Evolutionary conservation across 2,797 vertebrate species (phyloP).

Genomic region (Sandelia bainsii): DNA sequence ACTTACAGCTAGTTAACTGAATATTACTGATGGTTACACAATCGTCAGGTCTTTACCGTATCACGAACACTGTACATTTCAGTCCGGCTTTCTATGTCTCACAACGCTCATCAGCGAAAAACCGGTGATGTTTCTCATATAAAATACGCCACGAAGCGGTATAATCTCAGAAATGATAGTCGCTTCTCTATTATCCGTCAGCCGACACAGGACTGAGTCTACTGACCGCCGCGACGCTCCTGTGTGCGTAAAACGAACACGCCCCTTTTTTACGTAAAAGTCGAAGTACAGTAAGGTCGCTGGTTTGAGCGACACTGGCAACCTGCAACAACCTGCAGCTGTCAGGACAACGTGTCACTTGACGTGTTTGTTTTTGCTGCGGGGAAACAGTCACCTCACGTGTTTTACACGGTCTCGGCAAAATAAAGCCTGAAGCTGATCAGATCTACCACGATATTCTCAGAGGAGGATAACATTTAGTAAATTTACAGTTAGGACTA

Average conservation of each 20-base stretch:
- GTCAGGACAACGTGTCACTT: too few relatives aligned
- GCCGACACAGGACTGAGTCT: conserved; percentile 1
- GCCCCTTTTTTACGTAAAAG: conserved; percentile 40
- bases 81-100: neutral
- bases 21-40: neutral
- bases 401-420: neutral
- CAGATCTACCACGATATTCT: too few relatives aligned
- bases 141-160: neutral
- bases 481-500: too few relatives aligned
- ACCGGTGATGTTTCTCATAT: neutral
- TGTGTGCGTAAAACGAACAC: conserved; percentile 5
- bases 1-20: neutral
- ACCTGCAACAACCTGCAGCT: neutral
- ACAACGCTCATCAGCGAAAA: too few relatives aligned
- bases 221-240: neutral
- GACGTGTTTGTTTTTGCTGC: too few relatives aligned
- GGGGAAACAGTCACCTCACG: neutral
- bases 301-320: conserved; percentile 21
- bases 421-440: neutral
- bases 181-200: neutral
- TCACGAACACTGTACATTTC: conserved; percentile 9
- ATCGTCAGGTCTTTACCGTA: neutral
- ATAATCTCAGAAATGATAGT: neutral
- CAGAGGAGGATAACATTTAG: too few relatives aligned
- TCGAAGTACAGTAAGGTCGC: neutral